These are phyloP conservation scores for Bradypus variegatus DNA, from an alignment of 2,797 vertebrate genomes.

Conservation along the genomic window DNA sequence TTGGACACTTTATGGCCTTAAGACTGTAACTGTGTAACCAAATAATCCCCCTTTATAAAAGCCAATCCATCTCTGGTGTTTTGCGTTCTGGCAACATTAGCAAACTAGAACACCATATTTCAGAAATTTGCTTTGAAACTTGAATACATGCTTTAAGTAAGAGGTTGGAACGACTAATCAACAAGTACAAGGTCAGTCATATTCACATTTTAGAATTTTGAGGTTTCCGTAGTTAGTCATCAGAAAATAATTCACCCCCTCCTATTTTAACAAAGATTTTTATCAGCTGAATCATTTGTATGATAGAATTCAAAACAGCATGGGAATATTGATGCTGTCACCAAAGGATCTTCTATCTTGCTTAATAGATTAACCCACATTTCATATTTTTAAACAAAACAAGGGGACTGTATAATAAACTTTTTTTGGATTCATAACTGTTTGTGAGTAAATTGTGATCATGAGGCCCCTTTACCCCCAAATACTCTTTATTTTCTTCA, in stretches of 20 bases:
- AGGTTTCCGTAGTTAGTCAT: neutral
- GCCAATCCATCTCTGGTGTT: too few relatives aligned
- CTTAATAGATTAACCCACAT: neutral
- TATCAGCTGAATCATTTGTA: neutral
- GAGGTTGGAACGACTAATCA: neutral
- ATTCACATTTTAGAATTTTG: conserved; percentile 7
- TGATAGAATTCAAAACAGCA: neutral
- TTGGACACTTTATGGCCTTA: too few relatives aligned
- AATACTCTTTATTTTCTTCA: neutral
- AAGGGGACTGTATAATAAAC: neutral
- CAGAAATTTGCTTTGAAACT: conserved; percentile 23
- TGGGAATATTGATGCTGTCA: neutral
- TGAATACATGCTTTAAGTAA: neutral
- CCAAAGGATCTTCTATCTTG: neutral
- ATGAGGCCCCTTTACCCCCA: neutral
- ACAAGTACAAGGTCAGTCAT: neutral
- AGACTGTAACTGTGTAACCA: too few relatives aligned
- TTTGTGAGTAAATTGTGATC: neutral
- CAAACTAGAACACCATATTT: too few relatives aligned
- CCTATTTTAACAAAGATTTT: conserved; percentile 16
- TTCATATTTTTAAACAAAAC: neutral
- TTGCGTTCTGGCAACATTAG: too few relatives aligned
- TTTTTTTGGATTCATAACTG: neutral
- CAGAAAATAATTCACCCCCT: neutral
- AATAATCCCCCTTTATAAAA: too few relatives aligned